Conservation (phyloP, 2,888 invertebrate species). For the Diarsia mendica region DNA sequence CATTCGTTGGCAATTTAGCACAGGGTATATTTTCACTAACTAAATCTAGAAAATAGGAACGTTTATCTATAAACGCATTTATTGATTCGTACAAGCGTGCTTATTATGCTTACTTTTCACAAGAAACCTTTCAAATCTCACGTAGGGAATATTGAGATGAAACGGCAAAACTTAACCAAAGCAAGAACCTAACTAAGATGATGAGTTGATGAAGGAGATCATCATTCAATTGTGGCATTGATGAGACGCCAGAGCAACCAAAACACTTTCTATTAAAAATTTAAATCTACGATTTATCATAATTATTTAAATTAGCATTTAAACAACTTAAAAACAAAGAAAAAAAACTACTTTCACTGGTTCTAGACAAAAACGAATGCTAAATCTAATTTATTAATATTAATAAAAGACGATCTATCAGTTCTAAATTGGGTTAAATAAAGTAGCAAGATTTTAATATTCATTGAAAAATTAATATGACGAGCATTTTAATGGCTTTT, state of each 20-base stretch:
- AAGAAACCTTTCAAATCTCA: no score
- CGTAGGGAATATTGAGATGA: background rate
- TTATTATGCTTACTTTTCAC: no score
- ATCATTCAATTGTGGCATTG: background rate
- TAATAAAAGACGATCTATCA: slow-evolving; percentile 42
- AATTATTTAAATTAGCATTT: slow-evolving; percentile 33
- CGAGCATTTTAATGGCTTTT: slow-evolving; percentile 44
- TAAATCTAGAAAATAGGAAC: no score
- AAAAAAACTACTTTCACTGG: slow-evolving; percentile 49
- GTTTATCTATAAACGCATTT: no score
- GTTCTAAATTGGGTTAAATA: slow-evolving; percentile 59
- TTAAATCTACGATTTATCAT: slow-evolving; percentile 14
- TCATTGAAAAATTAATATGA: slow-evolving; percentile 71
- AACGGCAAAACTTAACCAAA: background rate
- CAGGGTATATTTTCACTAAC: no score
- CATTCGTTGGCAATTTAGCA: no score
- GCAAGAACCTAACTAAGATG: background rate
- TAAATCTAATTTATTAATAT: slow-evolving; percentile 51
- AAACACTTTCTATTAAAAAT: slow-evolving; percentile 21
- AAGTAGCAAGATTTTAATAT: slow-evolving; percentile 70
- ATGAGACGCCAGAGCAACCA: background rate
- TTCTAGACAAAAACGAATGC: slow-evolving; percentile 38
- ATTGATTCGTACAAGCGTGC: no score
- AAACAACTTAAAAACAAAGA: slow-evolving; percentile 49
- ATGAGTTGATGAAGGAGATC: background rate